A percentile compares a stretch with the other conserved stretches of the same genome.
Conservation (phyloP, 2,113 vertebrate genomes). For the Sylvilagus bachmani region DNA sequence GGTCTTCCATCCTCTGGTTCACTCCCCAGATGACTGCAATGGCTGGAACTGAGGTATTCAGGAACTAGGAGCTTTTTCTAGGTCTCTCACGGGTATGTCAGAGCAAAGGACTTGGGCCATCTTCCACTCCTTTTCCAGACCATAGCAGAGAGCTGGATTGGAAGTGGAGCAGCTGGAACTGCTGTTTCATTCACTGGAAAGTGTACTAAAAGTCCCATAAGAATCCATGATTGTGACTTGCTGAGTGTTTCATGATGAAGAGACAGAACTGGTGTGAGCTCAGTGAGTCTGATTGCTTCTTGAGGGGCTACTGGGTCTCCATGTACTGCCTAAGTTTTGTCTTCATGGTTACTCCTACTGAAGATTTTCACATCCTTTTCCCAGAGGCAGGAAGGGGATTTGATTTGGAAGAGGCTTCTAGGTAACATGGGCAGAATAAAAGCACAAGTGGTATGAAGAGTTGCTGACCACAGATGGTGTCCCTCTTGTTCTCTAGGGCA, state of each 20-base stretch:
- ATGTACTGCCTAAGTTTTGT: not conserved
- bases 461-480: not conserved
- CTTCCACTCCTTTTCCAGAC: too few relatives aligned
- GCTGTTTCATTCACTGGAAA: not conserved
- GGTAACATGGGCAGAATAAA: not conserved
- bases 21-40: too few relatives aligned
- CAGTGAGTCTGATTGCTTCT: too few relatives aligned
- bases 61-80: too few relatives aligned
- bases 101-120: too few relatives aligned
- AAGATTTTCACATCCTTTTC: not conserved
- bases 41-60: too few relatives aligned
- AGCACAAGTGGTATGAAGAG: too few relatives aligned
- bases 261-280: not conserved
- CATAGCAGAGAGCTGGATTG: too few relatives aligned
- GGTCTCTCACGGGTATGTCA: too few relatives aligned
- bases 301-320: not conserved
- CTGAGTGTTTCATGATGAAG: not conserved
- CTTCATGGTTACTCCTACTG: not conserved
- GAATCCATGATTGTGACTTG: not conserved
- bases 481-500: constrained; percentile 6
- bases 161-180: too few relatives aligned
- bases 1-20: too few relatives aligned
- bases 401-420: not conserved
- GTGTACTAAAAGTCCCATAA: not conserved
- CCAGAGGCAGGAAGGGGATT: not conserved